Percentiles rank a stretch among this genome's conserved stretches.
phyloP scores from a whole-genome alignment of 64 coral and sea anemone genomes.

The Montipora foliosa region DNA sequence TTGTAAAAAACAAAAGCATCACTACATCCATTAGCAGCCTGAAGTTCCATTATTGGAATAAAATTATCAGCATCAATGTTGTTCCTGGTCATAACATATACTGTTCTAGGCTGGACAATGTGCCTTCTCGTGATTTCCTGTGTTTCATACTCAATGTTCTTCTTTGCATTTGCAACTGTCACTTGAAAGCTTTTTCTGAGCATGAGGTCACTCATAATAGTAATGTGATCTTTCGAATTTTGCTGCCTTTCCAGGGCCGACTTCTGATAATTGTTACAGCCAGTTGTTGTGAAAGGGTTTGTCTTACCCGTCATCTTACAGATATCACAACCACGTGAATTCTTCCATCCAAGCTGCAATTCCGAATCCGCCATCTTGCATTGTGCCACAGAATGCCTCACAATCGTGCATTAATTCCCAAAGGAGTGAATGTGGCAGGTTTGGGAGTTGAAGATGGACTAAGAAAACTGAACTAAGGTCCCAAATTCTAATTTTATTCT shows the following conservation, averaged over 20 bases:
- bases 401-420: background rate
- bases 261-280: too few relatives aligned
- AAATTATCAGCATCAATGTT: slow-evolving; percentile 40
- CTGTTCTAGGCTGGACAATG: slow-evolving; percentile 35
- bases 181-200: slow-evolving; percentile 21
- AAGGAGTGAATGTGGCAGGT: slow-evolving; percentile 8
- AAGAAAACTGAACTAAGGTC: background rate
- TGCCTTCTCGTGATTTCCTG: slow-evolving; percentile 17
- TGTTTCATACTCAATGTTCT: slow-evolving; percentile 11
- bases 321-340: slow-evolving; percentile 9
- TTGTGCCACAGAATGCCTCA: background rate
- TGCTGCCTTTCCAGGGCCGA: background rate
- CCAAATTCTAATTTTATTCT: slow-evolving; percentile 32
- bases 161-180: slow-evolving; percentile 20
- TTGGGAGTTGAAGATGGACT: slow-evolving; percentile 17
- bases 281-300: background rate
- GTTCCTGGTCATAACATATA: slow-evolving; percentile 26
- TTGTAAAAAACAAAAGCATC: too few relatives aligned
- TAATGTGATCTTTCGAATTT: slow-evolving; percentile 3
- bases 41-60: slow-evolving; percentile 44
- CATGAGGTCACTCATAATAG: slow-evolving; percentile 4
- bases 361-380: background rate
- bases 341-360: background rate
- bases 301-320: slow-evolving; percentile 17
- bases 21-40: slow-evolving; percentile 2